Evolutionary conservation across 2,888 invertebrate species (phyloP).

Genomic region (Ochropleura leucogaster): DNA sequence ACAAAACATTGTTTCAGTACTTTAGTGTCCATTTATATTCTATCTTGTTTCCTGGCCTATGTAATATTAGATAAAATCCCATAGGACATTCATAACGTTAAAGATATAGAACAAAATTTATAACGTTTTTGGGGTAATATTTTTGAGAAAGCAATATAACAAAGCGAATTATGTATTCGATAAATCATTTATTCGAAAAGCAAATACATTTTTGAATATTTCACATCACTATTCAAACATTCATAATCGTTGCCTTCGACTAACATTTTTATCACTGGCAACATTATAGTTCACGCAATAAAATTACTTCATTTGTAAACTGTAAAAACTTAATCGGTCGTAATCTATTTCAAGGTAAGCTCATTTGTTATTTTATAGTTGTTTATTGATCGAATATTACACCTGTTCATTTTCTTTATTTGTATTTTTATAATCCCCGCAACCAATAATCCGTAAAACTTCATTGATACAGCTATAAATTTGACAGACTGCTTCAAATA

Average conservation of each 20-base stretch:
- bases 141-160: neutral
- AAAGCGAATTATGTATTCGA: neutral
- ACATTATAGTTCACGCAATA: slow-evolving; percentile 27
- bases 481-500: neutral
- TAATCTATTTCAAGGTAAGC: slow-evolving; percentile 40
- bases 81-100: slow-evolving; percentile 5
- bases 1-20: slow-evolving; percentile 3
- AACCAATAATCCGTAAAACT: neutral
- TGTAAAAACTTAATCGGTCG: slow-evolving; percentile 54
- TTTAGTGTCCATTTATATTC: slow-evolving; percentile 3
- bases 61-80: slow-evolving; percentile 18
- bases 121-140: neutral
- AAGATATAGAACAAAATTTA: neutral
- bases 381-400: neutral
- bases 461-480: neutral
- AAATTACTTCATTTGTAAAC: slow-evolving; percentile 19
- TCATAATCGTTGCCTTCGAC: neutral
- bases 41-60: neutral
- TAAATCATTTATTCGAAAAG: slow-evolving; percentile 6
- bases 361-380: slow-evolving; percentile 37
- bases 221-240: slow-evolving; percentile 6
- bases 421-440: slow-evolving; percentile 36
- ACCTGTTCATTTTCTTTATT: slow-evolving; percentile 7
- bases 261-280: slow-evolving; percentile 20
- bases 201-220: neutral